Conservation (phyloP, 1,140 invertebrate genomes). For the Sogatella furcifera region DNA sequence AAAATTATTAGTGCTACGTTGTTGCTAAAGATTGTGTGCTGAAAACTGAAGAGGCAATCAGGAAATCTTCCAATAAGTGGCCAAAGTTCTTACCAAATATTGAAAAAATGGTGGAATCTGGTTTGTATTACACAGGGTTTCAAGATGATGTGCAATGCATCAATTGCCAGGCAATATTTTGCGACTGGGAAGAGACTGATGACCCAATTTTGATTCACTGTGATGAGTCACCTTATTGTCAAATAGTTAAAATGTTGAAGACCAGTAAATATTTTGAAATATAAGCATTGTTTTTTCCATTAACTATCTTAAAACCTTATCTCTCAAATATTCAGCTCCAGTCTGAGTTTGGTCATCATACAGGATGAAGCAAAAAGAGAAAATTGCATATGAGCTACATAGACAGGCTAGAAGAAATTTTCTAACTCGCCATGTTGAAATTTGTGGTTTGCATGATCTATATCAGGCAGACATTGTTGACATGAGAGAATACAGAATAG, state of each 20-base stretch:
- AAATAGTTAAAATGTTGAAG: neutral
- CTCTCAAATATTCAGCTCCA: too few relatives aligned
- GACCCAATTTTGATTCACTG: neutral
- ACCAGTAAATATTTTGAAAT: neutral
- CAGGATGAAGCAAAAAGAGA: neutral
- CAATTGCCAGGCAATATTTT: neutral
- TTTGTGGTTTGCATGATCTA: conserved; percentile 15
- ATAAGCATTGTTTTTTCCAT: neutral
- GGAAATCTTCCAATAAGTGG: too few relatives aligned
- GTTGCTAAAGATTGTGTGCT: too few relatives aligned
- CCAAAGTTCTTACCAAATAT: neutral
- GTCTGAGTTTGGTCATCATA: neutral
- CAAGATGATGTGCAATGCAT: conserved; percentile 2
- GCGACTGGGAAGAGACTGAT: neutral
- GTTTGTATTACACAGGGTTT: conserved; percentile 6
- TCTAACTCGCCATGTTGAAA: conserved; percentile 8
- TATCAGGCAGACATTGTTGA: conserved; percentile 21
- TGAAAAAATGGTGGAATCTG: conserved; percentile 4
- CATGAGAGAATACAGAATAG: conserved; percentile 26
- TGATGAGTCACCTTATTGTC: conserved; percentile 4
- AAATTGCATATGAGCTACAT: conserved; percentile 18
- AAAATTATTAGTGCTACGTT: too few relatives aligned
- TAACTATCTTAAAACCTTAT: neutral
- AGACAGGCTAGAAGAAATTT: conserved; percentile 19
- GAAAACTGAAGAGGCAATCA: too few relatives aligned